Base-by-base conservation (phyloP, 2,113 vertebrate species). In the Galeopterus variegatus region DNA sequence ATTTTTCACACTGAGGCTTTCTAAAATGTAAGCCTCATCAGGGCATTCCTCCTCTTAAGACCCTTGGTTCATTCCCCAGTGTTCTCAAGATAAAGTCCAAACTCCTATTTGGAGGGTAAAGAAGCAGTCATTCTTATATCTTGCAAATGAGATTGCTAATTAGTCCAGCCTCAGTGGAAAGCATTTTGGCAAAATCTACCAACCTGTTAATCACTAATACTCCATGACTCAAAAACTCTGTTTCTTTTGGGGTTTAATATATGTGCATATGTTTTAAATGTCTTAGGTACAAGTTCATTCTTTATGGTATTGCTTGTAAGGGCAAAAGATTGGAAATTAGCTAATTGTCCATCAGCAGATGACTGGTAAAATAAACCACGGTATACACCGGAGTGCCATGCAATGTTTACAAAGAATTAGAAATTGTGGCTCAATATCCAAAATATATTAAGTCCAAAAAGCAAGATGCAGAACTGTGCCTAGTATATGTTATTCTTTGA, bases 41-140 rank as follows among this genome's bases (percentile, higher is more conserved):
- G 33, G 24, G 75, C 2, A 1, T 62, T 52, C 21, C 14, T 80
- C 5, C 41, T 95, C 60, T 80, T 67, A 69, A 96, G 26, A 41
- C 7, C n/a, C 62, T 89, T 84, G 21, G 45, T 69, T 87, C 93
- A 87, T 64, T 69, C 23, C 73, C 56, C 8, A 28, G 1, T 18
- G 18, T 88, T 93, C 33, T 91, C n/a, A 60, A 89, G 48, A 73
- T 62, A 89, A 94, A 75, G 5, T 21, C 60, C 28, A 73, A 67
- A 56, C 0, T 60, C 18, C 19, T 76, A 62, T 79, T 18, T 58
- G 48, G 58, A 87, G 24, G 95, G 2, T 28, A 70, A 94, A 9
- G 58, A 84, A 92, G 72, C 0, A 7, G 24, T 84, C 45, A 56
- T 80, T 69, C 19, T 88, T 56, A 82, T 75, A 76, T 28, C 15